phyloP scores from a whole-genome alignment of 2,797 vertebrate genomes.

The Coregonus ussuriensis region DNA sequence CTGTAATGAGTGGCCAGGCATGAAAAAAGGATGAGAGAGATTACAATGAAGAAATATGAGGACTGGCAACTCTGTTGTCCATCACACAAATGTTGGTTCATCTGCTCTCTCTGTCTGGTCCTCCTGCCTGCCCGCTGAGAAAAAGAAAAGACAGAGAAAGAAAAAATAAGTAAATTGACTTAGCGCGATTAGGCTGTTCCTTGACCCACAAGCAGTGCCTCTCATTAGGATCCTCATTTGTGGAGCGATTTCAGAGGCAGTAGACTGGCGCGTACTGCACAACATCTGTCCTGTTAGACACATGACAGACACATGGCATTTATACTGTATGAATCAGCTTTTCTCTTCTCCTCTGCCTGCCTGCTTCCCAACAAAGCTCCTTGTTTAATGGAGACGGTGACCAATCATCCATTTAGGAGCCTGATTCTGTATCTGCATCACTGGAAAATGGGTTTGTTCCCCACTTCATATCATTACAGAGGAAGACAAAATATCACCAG shows the following conservation, averaged over 20 bases:
- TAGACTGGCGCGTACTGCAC: constrained; percentile 72
- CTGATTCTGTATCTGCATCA: constrained; percentile 43
- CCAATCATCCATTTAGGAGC: constrained; percentile 48
- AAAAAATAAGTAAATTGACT: constrained; percentile 65
- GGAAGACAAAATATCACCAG: neutral
- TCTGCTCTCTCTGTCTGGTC: constrained; percentile 56
- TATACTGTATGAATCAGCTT: constrained; percentile 51
- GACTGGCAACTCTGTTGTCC: constrained; percentile 55
- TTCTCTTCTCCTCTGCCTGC: constrained; percentile 28
- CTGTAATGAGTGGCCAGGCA: constrained; percentile 63
- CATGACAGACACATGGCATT: constrained; percentile 65
- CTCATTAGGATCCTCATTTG: constrained; percentile 79
- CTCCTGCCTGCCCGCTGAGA: constrained; percentile 14
- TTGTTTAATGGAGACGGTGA: constrained; percentile 50
- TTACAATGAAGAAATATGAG: constrained; percentile 65
- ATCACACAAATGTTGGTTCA: constrained; percentile 70
- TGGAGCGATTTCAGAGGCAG: constrained; percentile 74
- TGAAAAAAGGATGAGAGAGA: constrained; percentile 39
- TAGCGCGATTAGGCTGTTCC: constrained; percentile 75
- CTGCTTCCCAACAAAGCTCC: constrained; percentile 40
- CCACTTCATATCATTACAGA: constrained; percentile 26
- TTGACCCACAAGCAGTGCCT: constrained; percentile 72
- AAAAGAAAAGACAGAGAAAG: constrained; percentile 44
- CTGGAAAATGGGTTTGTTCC: constrained; percentile 28
- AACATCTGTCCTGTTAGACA: constrained; percentile 75